Evolutionary conservation across 2,113 vertebrate species (phyloP), one percentile per base, ranked within the genome.

Genomic region (Diadophis punctatus): DNA sequence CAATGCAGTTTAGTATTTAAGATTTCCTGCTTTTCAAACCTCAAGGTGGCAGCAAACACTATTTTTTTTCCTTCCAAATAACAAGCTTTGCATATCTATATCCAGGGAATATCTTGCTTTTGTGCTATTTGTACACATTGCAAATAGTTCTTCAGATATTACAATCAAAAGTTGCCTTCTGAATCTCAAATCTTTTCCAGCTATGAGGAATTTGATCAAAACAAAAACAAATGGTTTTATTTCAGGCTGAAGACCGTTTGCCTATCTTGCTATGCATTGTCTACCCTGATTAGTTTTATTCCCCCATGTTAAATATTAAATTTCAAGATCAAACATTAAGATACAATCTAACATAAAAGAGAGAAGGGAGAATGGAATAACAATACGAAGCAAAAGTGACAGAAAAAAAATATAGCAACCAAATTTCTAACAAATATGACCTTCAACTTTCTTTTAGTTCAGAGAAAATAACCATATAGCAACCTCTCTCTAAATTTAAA

Each of bases 11-110:
- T 80, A 80, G 7, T 34, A 80, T 89, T 92, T 53, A 85, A 18
- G 1, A 11, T 55, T 43, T 88, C 30, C 9, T 88, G 52, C 63
- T 10, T 20, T 58, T 91, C 51, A 53, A 46, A 18, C 95, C 96
- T 92, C 86, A 20, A 9, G 94, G 94, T 94, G 97, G 96, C 96
- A 96, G 96, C 95, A 96, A 96, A 96, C 68, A 6, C 58, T 25
- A 25, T 0, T 0, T 74, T 0, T 87, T 3, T 53, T 18, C 46
- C 46, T 3, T 52, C 0, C 0, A 0, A 55, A 4, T 11, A 34
- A 0, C 25, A 53, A 87, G 49, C 30, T 87, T n/a, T 53, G 30
- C 51, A 23, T 53, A 3, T 43, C 18, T 43, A 0, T 22, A 43
- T 43, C 18, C 8, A 22, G 74, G 74, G 74, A 43, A 8, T 80